phyloP scores from a whole-genome alignment of 2,888 invertebrate species.

The Drosophila leonis region DNA sequence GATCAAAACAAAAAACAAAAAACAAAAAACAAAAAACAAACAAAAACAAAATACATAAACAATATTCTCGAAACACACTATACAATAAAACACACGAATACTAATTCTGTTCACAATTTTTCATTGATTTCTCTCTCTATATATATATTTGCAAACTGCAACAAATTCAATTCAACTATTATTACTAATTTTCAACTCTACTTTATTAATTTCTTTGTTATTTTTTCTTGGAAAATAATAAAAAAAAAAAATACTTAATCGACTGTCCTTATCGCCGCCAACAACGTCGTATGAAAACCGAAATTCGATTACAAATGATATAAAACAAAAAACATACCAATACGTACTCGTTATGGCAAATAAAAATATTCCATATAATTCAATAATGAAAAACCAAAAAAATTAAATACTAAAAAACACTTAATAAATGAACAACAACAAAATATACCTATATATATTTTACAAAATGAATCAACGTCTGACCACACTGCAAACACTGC shows the following conservation, averaged over 20 bases:
- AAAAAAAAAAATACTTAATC: conserved; percentile 46
- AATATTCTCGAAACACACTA: background rate
- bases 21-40: conserved; percentile 16
- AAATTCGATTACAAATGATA: conserved; percentile 41
- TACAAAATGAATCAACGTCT: conserved; percentile 35
- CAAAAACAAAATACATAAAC: background rate
- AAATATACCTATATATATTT: conserved; percentile 21
- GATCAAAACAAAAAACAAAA: conserved; percentile 25
- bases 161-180: conserved; percentile 37
- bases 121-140: conserved; percentile 38
- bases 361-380: conserved; percentile 13
- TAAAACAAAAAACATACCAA: conserved; percentile 23
- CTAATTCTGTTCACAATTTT: conserved; percentile 37
- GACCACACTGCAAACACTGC: conserved; percentile 48
- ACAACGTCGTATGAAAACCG: conserved; percentile 46
- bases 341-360: conserved; percentile 34
- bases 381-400: conserved; percentile 13
- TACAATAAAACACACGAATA: conserved; percentile 20
- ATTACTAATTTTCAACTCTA: conserved; percentile 74
- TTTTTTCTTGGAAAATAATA: conserved; percentile 46
- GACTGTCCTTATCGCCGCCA: conserved; percentile 53
- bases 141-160: conserved; percentile 41
- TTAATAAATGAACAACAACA: conserved; percentile 34
- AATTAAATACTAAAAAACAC: conserved; percentile 14
- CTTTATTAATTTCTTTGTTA: conserved; percentile 65